Evolutionary conservation across 2,113 vertebrate genomes (phyloP), one percentile per base, ranked within the genome.

Genomic region (Elaphurus davidianus): DNA sequence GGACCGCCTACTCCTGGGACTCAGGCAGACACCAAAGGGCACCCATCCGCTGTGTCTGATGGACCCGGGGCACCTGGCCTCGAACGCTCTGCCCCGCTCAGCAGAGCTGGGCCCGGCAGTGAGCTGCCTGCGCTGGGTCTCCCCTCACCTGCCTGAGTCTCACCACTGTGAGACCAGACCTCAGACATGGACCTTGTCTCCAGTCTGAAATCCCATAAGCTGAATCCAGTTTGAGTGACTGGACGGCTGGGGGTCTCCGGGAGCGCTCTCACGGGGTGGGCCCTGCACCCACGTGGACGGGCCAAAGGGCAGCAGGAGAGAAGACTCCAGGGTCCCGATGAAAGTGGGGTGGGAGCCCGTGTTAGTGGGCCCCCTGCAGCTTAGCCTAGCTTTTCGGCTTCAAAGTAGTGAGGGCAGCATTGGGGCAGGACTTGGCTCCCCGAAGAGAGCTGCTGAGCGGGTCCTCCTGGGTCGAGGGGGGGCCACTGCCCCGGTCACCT

Each of bases 381-480:
- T 88, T 64, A 47, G 40, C 17, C 52, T 45, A 13, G 40, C 25
- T 47, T 76, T 12, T 7, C 25, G 6, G 78, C 40, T 87, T 36
- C 50, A 21, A 87, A 52, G 8, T 19, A 2, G 12, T 62, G 25
- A 74, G 47, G 33, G 28, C 28, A 57, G 55, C 9, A 0, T 47
- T 7, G 27, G 84, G 3, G 52, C n/a, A 4, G 50, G 60, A 15
- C 7, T 33, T 27, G 40, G 60, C 59, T n/a, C 5, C 1, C 27
- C 0, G 6, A 19, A 83, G 54, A 76, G 3, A 50, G 67, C 76
- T 27, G 47, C 62, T 59, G 59, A n/a, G 52, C 2, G 1, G 36
- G 23, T 33, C 15, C 16, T 40, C 9, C 52, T 4, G 0, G 3
- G 36, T 33, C 0, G 0, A 14, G 36, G 0, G 0, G 14, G 21